phyloP scores from a whole-genome alignment of 2,797 vertebrate genomes.

The Carcharodon carcharias region DNA sequence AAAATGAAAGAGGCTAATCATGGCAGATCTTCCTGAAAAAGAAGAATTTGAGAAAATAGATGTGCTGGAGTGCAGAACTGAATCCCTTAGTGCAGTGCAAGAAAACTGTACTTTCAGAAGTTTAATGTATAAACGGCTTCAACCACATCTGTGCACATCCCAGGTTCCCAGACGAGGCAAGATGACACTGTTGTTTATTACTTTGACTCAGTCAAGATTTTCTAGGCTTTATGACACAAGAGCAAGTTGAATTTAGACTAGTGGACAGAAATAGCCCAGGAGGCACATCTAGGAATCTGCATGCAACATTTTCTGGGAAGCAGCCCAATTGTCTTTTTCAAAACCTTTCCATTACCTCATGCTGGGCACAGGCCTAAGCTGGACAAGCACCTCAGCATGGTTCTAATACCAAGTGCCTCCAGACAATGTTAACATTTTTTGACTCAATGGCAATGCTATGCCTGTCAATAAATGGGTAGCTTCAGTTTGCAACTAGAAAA shows the following conservation, averaged over 20 bases:
- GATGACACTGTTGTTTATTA: neutral
- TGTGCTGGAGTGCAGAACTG: neutral
- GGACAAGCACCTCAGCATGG: neutral
- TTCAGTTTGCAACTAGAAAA: neutral
- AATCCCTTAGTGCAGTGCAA: neutral
- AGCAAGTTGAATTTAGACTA: constrained; percentile 20
- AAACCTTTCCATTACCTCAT: neutral
- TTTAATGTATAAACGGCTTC: neutral
- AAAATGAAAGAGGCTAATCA: neutral
- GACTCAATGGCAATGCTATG: neutral
- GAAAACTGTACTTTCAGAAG: neutral
- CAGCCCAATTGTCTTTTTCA: neutral
- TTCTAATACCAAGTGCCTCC: neutral
- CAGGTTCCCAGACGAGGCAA: neutral
- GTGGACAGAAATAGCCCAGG: neutral
- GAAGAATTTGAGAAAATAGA: neutral
- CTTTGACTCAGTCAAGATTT: neutral
- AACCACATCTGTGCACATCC: neutral
- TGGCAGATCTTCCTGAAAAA: neutral
- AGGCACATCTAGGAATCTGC: neutral
- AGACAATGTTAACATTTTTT: constrained; percentile 4
- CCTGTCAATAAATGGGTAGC: neutral
- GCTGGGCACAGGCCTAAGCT: neutral
- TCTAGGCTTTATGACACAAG: neutral
- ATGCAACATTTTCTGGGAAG: neutral